Conservation (phyloP, 2,888 invertebrate genomes). For the Ornithoptera priamus region DNA sequence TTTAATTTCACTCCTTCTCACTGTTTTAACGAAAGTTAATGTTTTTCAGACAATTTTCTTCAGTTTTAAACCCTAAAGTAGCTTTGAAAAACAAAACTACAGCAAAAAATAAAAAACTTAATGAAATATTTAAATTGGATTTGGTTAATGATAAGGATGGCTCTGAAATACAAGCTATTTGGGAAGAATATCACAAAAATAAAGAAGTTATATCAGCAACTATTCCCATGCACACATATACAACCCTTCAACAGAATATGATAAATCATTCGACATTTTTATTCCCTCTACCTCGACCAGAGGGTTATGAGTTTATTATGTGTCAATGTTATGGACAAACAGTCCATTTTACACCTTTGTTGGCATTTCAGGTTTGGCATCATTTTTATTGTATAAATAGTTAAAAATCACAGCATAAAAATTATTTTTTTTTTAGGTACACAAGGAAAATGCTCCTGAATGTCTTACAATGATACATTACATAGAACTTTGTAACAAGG, state of each 20-base stretch:
- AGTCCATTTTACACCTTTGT: constrained; percentile 90
- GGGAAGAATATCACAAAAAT: constrained; percentile 89
- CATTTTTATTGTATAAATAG: neutral
- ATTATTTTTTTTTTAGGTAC: constrained; percentile 73
- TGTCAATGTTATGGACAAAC: constrained; percentile 85
- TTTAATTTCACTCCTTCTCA: neutral
- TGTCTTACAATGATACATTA: constrained; percentile 90
- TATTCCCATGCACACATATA: constrained; percentile 82
- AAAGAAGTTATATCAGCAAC: constrained; percentile 89
- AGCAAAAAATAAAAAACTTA: constrained; percentile 74
- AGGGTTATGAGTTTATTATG: constrained; percentile 93
- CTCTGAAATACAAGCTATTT: constrained; percentile 86
- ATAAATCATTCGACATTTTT: constrained; percentile 85
- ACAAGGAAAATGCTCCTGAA: constrained; percentile 93
- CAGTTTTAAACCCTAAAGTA: constrained; percentile 83
- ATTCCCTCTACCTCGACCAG: constrained; percentile 88
- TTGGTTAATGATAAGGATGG: constrained; percentile 84
- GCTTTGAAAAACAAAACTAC: constrained; percentile 43
- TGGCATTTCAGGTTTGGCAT: constrained; percentile 87
- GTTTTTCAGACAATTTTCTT: constrained; percentile 80
- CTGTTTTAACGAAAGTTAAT: neutral
- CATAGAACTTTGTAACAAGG: constrained; percentile 86
- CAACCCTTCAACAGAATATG: constrained; percentile 79
- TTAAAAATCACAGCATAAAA: too few relatives aligned
- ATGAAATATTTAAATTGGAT: constrained; percentile 88